Evolutionary conservation across 2,113 vertebrate species (phyloP).

Genomic region (Tiliqua scincoides): DNA sequence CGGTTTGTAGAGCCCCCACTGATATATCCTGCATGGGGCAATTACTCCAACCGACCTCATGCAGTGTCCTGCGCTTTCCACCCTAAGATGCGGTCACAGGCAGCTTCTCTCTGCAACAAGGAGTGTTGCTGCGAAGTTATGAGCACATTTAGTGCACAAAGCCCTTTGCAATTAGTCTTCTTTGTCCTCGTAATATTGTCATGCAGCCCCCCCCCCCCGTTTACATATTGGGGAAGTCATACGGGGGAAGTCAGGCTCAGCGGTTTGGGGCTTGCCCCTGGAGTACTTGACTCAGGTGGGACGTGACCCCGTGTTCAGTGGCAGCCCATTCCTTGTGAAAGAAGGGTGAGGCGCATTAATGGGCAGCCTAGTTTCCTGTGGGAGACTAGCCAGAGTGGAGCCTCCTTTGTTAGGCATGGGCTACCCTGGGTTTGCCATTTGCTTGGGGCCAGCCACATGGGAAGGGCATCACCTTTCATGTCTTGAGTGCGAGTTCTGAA

Average conservation of each 20-base stretch:
- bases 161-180: no score
- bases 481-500: not conserved
- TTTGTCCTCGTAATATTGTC: not conserved
- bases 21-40: no score
- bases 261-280: not conserved
- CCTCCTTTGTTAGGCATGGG: not conserved
- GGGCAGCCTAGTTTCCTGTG: no score
- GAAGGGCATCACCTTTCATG: not conserved
- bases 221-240: not conserved
- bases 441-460: no score
- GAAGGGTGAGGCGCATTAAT: not conserved
- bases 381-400: not conserved
- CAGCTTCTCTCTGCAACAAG: not conserved
- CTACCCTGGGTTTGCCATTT: not conserved
- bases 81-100: not conserved
- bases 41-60: no score
- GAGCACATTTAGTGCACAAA: not conserved
- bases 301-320: not conserved
- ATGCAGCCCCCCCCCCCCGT: not conserved
- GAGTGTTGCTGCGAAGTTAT: not conserved
- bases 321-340: no score
- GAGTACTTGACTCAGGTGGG: not conserved
- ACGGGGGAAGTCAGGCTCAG: not conserved
- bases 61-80: not conserved
- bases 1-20: no score